These are phyloP conservation scores for Argya squamiceps DNA, from an alignment of 2,797 vertebrate genomes.

Conservation along the genomic window DNA sequence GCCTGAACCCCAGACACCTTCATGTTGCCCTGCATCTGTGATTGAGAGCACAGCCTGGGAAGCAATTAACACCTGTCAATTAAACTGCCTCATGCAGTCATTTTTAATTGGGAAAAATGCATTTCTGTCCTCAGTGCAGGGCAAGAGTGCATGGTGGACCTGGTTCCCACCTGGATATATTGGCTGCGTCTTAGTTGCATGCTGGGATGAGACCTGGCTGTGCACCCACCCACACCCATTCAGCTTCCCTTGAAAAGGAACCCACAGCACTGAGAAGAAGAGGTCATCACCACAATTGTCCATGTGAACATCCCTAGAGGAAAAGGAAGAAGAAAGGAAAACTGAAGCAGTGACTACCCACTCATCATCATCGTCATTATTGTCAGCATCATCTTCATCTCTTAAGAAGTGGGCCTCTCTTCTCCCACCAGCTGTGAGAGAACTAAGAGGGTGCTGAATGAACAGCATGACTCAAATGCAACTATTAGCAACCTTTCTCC, in stretches of 20 bases:
- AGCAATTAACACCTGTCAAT: not conserved
- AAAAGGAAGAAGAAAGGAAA: not conserved
- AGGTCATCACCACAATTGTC: not conserved
- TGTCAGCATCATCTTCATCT: not conserved
- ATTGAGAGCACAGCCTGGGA: not conserved
- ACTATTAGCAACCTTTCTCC: not conserved
- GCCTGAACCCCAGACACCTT: not conserved
- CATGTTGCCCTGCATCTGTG: accelerated
- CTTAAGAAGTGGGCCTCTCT: not conserved
- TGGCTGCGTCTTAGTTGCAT: not conserved
- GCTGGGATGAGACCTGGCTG: not conserved
- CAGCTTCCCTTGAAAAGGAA: not conserved
- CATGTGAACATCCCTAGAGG: accelerated
- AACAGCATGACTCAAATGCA: not conserved
- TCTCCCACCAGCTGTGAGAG: not conserved
- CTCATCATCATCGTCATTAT: accelerated
- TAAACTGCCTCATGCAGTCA: not conserved
- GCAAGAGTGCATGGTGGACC: accelerated
- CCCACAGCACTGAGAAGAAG: accelerated
- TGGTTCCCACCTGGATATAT: not conserved
- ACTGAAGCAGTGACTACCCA: not conserved
- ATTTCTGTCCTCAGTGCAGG: not conserved
- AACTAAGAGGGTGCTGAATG: not conserved
- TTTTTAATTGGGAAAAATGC: not conserved
- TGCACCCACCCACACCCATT: not conserved